Evolutionary conservation across 2,888 invertebrate species (phyloP).

Genomic region (Oxyscelio sp.): DNA sequence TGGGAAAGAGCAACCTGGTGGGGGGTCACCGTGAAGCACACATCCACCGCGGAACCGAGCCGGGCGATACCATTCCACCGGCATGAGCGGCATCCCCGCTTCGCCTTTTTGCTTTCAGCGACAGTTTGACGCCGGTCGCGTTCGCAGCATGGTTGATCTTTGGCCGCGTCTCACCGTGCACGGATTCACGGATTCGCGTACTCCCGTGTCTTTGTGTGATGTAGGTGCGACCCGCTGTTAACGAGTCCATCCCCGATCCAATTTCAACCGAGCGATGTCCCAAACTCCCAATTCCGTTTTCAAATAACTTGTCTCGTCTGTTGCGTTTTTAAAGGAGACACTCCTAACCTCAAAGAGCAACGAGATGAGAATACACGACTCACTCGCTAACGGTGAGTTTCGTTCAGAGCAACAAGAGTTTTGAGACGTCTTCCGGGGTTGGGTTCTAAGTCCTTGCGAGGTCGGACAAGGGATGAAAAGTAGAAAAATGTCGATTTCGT

Average conservation of each 20-base stretch:
- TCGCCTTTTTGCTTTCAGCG: constrained; percentile 73
- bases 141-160: constrained; percentile 64
- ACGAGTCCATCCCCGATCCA: not conserved
- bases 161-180: constrained; percentile 15
- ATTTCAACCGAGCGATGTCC: not conserved
- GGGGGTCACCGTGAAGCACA: constrained; percentile 68
- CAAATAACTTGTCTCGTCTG: not conserved
- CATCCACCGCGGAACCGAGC: constrained; percentile 69
- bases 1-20: constrained; percentile 9
- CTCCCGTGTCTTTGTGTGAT: constrained; percentile 46
- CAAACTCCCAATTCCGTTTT: not conserved
- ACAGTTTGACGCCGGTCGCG: constrained; percentile 74
- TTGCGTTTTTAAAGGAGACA: not conserved
- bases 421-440: not conserved
- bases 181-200: not conserved
- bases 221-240: constrained; percentile 27
- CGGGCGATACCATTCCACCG: constrained; percentile 74
- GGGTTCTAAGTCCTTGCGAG: too few relatives aligned
- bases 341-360: constrained; percentile 51
- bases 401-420: not conserved
- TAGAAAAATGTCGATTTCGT: not conserved
- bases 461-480: not conserved
- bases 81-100: constrained; percentile 72
- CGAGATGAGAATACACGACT: constrained; percentile 41
- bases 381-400: constrained; percentile 47